Evolutionary conservation across 35 echinoderm and acorn worm species (phyloP).

Genomic region (Amphiura filiformis): DNA sequence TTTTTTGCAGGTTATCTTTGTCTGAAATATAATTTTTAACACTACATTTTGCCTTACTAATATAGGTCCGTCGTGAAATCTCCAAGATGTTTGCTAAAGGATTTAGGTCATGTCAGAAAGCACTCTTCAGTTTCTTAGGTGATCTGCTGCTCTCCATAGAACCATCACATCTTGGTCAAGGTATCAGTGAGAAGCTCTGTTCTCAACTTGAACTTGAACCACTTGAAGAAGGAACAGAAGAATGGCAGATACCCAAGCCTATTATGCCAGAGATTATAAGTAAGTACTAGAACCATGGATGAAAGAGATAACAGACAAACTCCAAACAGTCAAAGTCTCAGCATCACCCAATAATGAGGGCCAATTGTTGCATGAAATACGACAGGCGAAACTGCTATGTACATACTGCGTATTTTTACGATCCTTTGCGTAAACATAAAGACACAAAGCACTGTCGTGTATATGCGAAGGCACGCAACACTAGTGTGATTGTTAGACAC

Average conservation of each 20-base stretch:
- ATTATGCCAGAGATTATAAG: constrained; percentile 15
- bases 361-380: no score
- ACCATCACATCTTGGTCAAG: not conserved
- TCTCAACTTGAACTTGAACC: not conserved
- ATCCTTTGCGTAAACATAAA: no score
- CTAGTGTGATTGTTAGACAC: no score
- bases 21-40: no score
- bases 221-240: not conserved
- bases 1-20: no score
- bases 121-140: constrained; percentile 23
- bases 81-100: constrained; percentile 11
- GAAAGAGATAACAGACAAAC: no score
- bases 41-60: not conserved
- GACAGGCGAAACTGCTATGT: no score
- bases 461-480: no score
- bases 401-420: no score
- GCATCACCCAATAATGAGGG: no score
- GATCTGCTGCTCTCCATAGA: not conserved
- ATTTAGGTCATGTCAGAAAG: not conserved
- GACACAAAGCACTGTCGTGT: no score
- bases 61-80: constrained; percentile 15
- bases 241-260: constrained; percentile 27
- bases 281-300: not conserved
- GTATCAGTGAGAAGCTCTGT: constrained; percentile 14
- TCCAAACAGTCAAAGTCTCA: no score